phyloP scores from a whole-genome alignment of 2,797 vertebrate species.

The Onychomys arenicola region DNA sequence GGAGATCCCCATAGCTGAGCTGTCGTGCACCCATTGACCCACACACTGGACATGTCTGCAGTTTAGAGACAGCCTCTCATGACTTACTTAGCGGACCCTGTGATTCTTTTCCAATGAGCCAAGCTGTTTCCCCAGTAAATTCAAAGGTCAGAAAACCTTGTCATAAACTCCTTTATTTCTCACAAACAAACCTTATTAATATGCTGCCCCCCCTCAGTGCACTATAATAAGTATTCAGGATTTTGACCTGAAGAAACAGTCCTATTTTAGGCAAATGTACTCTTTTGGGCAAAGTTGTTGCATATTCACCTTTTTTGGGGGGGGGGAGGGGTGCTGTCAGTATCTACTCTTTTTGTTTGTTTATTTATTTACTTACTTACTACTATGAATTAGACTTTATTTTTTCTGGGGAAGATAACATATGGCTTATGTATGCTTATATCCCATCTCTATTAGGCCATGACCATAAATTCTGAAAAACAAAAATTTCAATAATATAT shows the following conservation, averaged over 20 bases:
- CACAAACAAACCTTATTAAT: slow-evolving; percentile 37
- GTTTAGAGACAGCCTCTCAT: neutral
- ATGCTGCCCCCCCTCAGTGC: neutral
- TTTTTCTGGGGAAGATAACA: slow-evolving; percentile 11
- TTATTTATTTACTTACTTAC: neutral
- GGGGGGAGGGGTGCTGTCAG: neutral
- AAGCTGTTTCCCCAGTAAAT: slow-evolving; percentile 14
- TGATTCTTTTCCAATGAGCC: neutral
- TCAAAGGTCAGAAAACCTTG: slow-evolving; percentile 15
- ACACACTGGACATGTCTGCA: neutral
- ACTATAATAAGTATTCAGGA: slow-evolving; percentile 38
- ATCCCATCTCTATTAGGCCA: neutral
- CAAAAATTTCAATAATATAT: neutral
- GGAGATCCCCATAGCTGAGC: neutral
- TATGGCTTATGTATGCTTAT: neutral
- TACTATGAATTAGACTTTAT: neutral
- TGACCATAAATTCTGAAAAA: slow-evolving; percentile 7
- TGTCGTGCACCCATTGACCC: no score
- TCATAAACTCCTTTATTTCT: slow-evolving; percentile 40
- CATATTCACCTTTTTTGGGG: neutral
- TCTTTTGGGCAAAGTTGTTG: neutral
- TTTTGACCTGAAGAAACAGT: neutral
- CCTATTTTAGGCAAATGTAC: slow-evolving; percentile 32
- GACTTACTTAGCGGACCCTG: neutral
- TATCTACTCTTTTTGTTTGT: neutral